Percentiles rank a stretch among this genome's conserved stretches.
phyloP scores from a whole-genome alignment of 2,113 vertebrate species.

The Limanda limanda region DNA sequence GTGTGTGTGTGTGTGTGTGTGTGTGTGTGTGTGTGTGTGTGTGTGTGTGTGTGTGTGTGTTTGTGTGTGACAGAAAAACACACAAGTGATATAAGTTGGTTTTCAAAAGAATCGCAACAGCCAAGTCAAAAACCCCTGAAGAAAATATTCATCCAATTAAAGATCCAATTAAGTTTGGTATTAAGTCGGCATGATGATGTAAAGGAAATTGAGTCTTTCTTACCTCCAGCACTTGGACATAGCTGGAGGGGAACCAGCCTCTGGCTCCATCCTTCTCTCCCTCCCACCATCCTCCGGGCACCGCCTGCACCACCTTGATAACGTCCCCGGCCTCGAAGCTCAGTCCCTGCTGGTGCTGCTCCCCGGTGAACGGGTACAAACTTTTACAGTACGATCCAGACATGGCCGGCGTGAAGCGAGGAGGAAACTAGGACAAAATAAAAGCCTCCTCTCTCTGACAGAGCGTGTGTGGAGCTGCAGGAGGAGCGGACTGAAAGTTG shows the following conservation, averaged over 20 bases:
- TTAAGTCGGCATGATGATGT: background rate
- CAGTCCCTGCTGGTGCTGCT: constrained; percentile 92
- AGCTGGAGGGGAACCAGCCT: constrained; percentile 97
- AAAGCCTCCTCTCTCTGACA: background rate
- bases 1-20: too few relatives aligned
- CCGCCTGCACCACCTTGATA: constrained; percentile 89
- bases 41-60: too few relatives aligned
- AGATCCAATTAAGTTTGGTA: background rate
- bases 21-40: too few relatives aligned
- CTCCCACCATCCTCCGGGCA: constrained; percentile 97
- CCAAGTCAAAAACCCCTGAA: too few relatives aligned
- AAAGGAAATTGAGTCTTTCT: constrained; percentile 41
- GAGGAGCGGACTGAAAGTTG: constrained; percentile 9
- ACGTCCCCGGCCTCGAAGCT: constrained; percentile 91
- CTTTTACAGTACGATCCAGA: constrained; percentile 86
- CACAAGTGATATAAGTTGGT: too few relatives aligned
- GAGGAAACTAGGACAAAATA: background rate
- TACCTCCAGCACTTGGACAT: constrained; percentile 95
- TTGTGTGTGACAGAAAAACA: too few relatives aligned
- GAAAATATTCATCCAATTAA: too few relatives aligned
- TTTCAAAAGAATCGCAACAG: too few relatives aligned
- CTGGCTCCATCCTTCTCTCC: constrained; percentile 92
- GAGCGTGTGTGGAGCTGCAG: background rate
- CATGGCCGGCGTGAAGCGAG: constrained; percentile 57
- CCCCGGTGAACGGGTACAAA: constrained; percentile 92